These are phyloP conservation scores for Thymallus thymallus DNA, from an alignment of 2,113 vertebrate species.

Conservation along the genomic window DNA sequence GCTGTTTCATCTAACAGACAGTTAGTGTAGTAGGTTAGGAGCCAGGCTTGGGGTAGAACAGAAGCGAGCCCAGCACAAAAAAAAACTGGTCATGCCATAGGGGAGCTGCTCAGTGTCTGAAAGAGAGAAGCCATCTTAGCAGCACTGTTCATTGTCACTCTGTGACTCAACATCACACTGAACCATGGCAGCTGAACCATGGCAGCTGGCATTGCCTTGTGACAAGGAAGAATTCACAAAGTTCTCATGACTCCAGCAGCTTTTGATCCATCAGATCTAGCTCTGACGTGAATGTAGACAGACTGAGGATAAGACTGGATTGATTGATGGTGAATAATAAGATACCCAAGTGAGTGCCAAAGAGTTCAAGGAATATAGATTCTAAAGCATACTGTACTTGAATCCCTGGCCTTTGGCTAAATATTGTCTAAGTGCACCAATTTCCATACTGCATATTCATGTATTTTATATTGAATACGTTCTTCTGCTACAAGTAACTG, in stretches of 20 bases:
- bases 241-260: too few relatives aligned
- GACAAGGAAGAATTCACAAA: not conserved
- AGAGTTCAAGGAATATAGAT: not conserved
- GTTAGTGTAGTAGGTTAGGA: constrained; percentile 7
- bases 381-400: not conserved
- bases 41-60: constrained; percentile 22
- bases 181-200: not conserved
- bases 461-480: not conserved
- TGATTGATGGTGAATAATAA: not conserved
- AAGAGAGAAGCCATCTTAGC: not conserved
- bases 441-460: not conserved
- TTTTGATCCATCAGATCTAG: too few relatives aligned
- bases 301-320: not conserved
- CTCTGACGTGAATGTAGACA: too few relatives aligned
- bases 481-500: not conserved
- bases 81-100: constrained; percentile 23
- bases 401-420: not conserved
- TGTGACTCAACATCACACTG: not conserved
- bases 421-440: too few relatives aligned
- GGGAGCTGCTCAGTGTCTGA: constrained; percentile 10
- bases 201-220: not conserved
- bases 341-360: not conserved
- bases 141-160: not conserved
- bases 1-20: constrained; percentile 7
- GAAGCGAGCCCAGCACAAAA: constrained; percentile 19